Percentiles rank a stretch among this genome's conserved stretches.
Conservation (phyloP, 2,113 vertebrate species). For the Malurus cyaneus region DNA sequence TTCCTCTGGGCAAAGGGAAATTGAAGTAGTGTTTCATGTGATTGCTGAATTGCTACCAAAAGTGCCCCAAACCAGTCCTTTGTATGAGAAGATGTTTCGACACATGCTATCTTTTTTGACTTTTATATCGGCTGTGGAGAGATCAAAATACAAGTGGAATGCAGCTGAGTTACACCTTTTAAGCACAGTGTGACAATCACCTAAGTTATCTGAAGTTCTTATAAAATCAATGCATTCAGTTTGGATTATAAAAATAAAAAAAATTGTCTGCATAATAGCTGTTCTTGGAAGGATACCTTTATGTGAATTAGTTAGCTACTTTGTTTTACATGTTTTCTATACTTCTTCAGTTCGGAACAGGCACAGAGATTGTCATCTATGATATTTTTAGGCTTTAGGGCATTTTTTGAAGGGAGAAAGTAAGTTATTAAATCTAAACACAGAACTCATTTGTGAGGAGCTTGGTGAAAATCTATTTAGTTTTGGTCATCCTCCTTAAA, state of each 20-base stretch:
- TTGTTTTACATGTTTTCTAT: background rate
- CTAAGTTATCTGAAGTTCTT: background rate
- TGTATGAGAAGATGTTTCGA: background rate
- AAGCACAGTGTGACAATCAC: background rate
- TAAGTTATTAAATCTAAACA: background rate
- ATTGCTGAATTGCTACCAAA: background rate
- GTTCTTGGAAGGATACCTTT: background rate
- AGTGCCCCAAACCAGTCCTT: background rate
- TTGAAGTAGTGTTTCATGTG: background rate
- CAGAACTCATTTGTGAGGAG: background rate
- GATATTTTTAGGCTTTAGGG: background rate
- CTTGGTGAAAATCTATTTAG: background rate
- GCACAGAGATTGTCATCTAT: background rate
- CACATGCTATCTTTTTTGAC: background rate
- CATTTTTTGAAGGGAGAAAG: background rate
- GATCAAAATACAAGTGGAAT: background rate
- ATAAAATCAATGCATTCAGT: background rate
- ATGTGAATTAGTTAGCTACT: background rate
- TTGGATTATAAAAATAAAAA: background rate
- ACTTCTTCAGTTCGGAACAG: background rate
- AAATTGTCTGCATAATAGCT: background rate
- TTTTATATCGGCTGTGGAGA: background rate
- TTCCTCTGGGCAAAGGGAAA: background rate
- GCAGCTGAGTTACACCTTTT: background rate
- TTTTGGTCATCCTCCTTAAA: slow-evolving; percentile 7